A percentile compares a stretch with the other conserved stretches of the same genome.
phyloP scores from a whole-genome alignment of 2,888 invertebrate genomes.

The Zygogramma bicolorata region DNA sequence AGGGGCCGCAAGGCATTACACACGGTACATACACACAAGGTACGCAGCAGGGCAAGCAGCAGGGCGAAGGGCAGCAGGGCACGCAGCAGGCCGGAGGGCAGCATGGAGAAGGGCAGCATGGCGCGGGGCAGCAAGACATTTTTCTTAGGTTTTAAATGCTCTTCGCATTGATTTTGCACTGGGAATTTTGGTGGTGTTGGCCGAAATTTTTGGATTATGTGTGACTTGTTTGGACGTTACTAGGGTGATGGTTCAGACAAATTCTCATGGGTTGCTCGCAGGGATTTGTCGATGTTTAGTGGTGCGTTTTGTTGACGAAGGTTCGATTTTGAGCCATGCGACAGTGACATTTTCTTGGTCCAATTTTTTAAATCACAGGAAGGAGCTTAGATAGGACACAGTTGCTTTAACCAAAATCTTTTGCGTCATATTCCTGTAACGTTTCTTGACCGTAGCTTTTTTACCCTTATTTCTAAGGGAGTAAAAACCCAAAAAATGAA shows the following conservation, averaged over 20 bases:
- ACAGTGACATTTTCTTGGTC: no score
- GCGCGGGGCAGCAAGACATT: constrained; percentile 45
- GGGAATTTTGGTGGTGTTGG: constrained; percentile 13
- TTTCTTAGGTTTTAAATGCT: constrained; percentile 1
- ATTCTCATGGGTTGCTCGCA: background rate
- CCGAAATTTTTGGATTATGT: constrained; percentile 13
- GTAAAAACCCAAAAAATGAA: no score
- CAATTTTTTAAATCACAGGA: no score
- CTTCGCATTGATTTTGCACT: constrained; percentile 7
- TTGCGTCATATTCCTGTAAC: no score
- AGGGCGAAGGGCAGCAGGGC: constrained; percentile 44
- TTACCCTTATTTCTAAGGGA: no score
- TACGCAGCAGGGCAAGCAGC: constrained; percentile 48
- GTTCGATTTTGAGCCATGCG: background rate
- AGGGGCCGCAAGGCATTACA: constrained; percentile 39
- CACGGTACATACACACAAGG: constrained; percentile 51
- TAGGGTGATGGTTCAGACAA: background rate
- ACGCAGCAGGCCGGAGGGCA: constrained; percentile 47
- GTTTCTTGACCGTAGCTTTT: no score
- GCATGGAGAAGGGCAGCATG: constrained; percentile 47
- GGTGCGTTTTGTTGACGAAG: background rate
- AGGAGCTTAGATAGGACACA: no score
- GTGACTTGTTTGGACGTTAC: constrained; percentile 4
- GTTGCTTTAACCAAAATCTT: no score
- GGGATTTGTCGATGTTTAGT: background rate